Evolutionary conservation across 1,140 invertebrate species (phyloP).

Genomic region (Cyphomyrmex costatus): DNA sequence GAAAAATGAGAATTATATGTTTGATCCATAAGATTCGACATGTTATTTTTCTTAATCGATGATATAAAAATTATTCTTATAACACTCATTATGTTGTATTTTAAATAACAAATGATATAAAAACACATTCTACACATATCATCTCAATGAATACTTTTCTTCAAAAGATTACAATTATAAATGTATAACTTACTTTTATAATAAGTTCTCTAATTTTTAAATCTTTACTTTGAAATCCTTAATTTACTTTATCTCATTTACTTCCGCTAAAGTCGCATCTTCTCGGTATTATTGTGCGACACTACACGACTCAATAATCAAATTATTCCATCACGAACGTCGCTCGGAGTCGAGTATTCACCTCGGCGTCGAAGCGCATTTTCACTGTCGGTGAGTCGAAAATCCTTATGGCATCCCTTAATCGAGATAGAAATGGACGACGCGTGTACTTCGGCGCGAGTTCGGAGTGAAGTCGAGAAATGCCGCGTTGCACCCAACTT

Average conservation of each 20-base stretch:
- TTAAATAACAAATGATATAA: not conserved
- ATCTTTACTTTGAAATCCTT: not conserved
- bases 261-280: not conserved
- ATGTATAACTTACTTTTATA: not conserved
- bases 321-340: constrained; percentile 61
- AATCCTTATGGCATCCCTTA: constrained; percentile 36
- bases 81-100: not conserved
- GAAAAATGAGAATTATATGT: not conserved
- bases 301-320: not conserved
- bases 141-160: not conserved
- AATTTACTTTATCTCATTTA: not conserved
- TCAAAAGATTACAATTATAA: not conserved
- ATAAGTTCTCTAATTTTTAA: not conserved
- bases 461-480: constrained; percentile 64
- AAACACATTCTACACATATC: not conserved
- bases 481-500: constrained; percentile 18
- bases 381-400: constrained; percentile 50
- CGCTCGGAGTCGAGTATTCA: constrained; percentile 27
- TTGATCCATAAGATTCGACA: not conserved
- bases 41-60: not conserved
- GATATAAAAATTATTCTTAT: not conserved
- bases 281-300: not conserved
- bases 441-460: constrained; percentile 46
- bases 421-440: constrained; percentile 64
- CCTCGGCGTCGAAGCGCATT: constrained; percentile 23